A percentile compares a stretch with the other conserved stretches of the same genome.
Evolutionary conservation across 2,113 vertebrate species (phyloP).

Genomic region (Nesoenas mayeri): DNA sequence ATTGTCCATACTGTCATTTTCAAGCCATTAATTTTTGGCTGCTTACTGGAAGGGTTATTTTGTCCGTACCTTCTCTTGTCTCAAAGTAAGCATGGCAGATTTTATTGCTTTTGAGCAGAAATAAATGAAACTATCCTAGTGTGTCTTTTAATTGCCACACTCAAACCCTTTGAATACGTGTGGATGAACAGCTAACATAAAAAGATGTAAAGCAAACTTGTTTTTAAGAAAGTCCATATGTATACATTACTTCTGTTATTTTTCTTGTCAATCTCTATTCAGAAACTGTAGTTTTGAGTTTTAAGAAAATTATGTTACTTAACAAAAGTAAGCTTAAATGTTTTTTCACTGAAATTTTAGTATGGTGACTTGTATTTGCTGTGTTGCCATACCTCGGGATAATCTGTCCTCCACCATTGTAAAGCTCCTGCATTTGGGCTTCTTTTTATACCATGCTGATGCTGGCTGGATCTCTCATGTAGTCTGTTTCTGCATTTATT

Average conservation of each 20-base stretch:
- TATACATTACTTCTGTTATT: not conserved
- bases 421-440: not conserved
- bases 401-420: not conserved
- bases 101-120: not conserved
- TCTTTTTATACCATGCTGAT: not conserved
- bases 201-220: not conserved
- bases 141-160: not conserved
- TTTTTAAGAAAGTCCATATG: fast-evolving
- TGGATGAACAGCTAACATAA: not conserved
- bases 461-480: not conserved
- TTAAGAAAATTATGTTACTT: not conserved
- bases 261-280: not conserved
- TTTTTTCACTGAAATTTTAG: not conserved
- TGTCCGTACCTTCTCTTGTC: not conserved
- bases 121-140: not conserved
- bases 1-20: not conserved
- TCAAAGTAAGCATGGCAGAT: not conserved
- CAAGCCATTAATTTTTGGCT: not conserved
- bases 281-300: not conserved
- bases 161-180: not conserved
- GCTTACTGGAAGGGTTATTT: not conserved
- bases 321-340: not conserved
- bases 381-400: fast-evolving
- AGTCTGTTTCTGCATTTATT: not conserved
- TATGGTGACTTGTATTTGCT: not conserved